Conservation (phyloP, 2,797 vertebrate species). For the Lutjanus argentimaculatus region DNA sequence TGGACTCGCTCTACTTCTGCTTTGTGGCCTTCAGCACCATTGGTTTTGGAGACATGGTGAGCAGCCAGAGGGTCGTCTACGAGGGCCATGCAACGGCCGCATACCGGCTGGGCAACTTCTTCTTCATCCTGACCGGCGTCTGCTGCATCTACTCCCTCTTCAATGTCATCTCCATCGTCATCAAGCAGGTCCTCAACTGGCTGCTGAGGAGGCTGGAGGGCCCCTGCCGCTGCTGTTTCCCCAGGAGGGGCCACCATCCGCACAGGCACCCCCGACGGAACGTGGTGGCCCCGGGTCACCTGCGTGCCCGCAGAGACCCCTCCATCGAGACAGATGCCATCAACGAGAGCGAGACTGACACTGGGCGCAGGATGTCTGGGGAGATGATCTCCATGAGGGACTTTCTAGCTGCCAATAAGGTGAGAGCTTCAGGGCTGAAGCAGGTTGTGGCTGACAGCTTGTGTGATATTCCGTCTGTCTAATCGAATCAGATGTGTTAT, state of each 20-base stretch:
- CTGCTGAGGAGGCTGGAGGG: conserved; percentile 89
- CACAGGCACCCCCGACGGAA: conserved; percentile 88
- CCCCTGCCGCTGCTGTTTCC: conserved; percentile 83
- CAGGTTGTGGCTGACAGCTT: neutral
- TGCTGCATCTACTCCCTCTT: conserved; percentile 98
- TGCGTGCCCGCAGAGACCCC: conserved; percentile 84
- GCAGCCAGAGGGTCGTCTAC: conserved; percentile 91
- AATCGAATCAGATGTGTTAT: conserved; percentile 16
- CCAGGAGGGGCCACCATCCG: conserved; percentile 81
- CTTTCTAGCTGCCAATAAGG: conserved; percentile 94
- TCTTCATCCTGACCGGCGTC: conserved; percentile 95
- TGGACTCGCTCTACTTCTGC: conserved; percentile 97
- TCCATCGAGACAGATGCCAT: conserved; percentile 92
- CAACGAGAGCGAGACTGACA: conserved; percentile 91
- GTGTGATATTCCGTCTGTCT: neutral
- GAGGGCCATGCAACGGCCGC: conserved; percentile 85
- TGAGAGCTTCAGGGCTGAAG: conserved; percentile 52
- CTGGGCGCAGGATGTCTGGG: conserved; percentile 91
- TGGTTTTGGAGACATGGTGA: conserved; percentile 97
- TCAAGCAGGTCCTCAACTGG: conserved; percentile 98
- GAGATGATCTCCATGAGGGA: conserved; percentile 98
- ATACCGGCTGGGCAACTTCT: conserved; percentile 93
- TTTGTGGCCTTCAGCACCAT: conserved; percentile 98
- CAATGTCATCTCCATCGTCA: conserved; percentile 96
- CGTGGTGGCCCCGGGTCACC: conserved; percentile 88